Percentiles rank a stretch among this genome's conserved stretches.
Conservation (phyloP, 2,113 vertebrate species). For the Daphoenositta chrysoptera region DNA sequence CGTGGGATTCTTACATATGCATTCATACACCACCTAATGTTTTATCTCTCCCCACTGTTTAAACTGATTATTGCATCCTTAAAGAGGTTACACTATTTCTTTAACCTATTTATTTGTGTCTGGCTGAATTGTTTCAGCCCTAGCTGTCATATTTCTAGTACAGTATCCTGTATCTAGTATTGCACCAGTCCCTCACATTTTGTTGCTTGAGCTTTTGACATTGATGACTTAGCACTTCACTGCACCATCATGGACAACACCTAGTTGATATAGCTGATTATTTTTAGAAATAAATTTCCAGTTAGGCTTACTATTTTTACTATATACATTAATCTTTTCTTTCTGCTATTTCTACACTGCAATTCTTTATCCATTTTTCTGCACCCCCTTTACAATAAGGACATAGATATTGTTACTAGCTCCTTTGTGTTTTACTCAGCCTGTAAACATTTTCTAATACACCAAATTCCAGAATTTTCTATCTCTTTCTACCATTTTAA, state of each 20-base stretch:
- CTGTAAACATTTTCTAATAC: not conserved
- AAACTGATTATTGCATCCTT: not conserved
- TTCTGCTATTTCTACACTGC: not conserved
- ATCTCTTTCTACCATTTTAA: not conserved
- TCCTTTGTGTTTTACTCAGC: not conserved
- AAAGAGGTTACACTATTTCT: not conserved
- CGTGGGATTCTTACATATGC: not conserved
- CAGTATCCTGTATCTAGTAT: not conserved
- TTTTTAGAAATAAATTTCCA: not conserved
- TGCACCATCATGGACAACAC: not conserved
- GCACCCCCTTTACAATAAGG: not conserved
- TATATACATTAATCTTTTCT: not conserved
- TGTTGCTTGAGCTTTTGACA: not conserved
- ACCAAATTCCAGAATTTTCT: not conserved
- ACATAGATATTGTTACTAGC: not conserved
- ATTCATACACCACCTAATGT: not conserved
- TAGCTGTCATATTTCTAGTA: not conserved
- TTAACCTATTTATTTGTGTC: not conserved
- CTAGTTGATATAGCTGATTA: not conserved
- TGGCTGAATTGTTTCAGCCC: not conserved
- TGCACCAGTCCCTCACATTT: not conserved
- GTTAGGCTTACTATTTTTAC: not conserved
- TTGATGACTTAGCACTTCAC: not conserved
- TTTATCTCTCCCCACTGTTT: not conserved
- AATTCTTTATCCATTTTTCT: not conserved